Conservation (phyloP, 2,888 invertebrate genomes). For the Drosophila tripunctata region DNA sequence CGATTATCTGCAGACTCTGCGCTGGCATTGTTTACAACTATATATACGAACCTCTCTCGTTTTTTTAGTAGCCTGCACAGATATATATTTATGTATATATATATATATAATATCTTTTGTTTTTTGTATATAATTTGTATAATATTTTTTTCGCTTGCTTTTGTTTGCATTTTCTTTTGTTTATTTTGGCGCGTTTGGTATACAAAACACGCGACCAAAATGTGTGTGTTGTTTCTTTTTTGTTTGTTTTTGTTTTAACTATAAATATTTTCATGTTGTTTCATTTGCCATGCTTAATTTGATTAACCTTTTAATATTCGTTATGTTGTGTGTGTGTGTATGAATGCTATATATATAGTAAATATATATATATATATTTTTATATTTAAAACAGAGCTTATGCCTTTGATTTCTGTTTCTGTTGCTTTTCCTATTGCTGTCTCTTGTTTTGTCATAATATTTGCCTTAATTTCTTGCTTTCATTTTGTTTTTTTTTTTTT, state of each 20-base stretch:
- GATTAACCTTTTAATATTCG: conserved; percentile 74
- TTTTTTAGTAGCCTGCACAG: conserved; percentile 36
- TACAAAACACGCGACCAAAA: conserved; percentile 71
- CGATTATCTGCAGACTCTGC: conserved; percentile 20
- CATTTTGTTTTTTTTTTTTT: conserved; percentile 31
- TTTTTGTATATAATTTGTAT: conserved; percentile 63
- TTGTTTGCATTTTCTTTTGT: conserved; percentile 16
- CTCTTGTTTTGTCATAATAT: conserved; percentile 10
- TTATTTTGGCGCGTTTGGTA: conserved; percentile 68
- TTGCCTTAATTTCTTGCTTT: conserved; percentile 33
- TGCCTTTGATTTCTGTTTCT: conserved; percentile 49
- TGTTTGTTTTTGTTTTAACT: conserved; percentile 50
- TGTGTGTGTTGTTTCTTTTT: conserved; percentile 29
- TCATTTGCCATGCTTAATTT: conserved; percentile 63
- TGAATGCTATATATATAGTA: conserved; percentile 25
- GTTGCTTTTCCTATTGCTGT: conserved; percentile 18
- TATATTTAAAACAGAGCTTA: conserved; percentile 69
- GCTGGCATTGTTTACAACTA: conserved; percentile 36
- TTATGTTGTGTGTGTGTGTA: conserved; percentile 58
- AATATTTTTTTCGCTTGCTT: conserved; percentile 65
- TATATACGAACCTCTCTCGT: conserved; percentile 39
- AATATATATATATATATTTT: conserved; percentile 39
- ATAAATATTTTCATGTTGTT: conserved; percentile 63
- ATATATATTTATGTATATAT: conserved; percentile 7
- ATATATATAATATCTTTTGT: conserved; percentile 19